Evolutionary conservation across 1,140 invertebrate genomes (phyloP).

Genomic region (Argopecten irradians): DNA sequence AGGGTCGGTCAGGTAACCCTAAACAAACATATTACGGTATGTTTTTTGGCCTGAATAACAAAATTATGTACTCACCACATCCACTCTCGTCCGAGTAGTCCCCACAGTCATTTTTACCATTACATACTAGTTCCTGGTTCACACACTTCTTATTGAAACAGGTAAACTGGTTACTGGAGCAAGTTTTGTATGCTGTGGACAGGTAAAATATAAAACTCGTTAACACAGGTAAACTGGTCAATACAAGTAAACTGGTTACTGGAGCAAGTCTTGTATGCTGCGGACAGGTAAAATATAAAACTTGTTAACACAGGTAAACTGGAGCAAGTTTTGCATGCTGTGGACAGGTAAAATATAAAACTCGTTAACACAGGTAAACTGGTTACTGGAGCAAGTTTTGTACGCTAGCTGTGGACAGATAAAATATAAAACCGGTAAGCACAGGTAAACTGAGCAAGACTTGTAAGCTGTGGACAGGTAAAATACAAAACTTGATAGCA

Average conservation of each 20-base stretch:
- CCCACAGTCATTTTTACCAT: conserved; percentile 95
- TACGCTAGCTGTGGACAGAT: conserved; percentile 52
- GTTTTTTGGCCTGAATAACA: background rate
- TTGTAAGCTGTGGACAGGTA: conserved; percentile 71
- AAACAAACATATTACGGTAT: too few relatives aligned
- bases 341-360: conserved; percentile 26
- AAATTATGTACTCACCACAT: conserved; percentile 57
- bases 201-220: conserved; percentile 80
- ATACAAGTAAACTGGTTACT: conserved; percentile 91
- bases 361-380: conserved; percentile 94
- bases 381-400: conserved; percentile 88
- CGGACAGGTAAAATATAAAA: conserved; percentile 26
- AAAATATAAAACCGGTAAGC: conserved; percentile 83
- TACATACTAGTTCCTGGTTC: conserved; percentile 95
- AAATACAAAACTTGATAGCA: conserved; percentile 83
- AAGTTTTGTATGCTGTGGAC: conserved; percentile 81
- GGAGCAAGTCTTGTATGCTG: conserved; percentile 85
- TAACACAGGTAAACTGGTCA: conserved; percentile 92
- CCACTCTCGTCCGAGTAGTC: conserved; percentile 92
- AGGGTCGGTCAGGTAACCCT: too few relatives aligned
- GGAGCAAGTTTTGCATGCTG: conserved; percentile 85
- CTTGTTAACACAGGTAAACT: conserved; percentile 96
- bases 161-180: conserved; percentile 91
- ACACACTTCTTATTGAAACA: conserved; percentile 97
- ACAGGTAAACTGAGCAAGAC: conserved; percentile 96